phyloP scores from a whole-genome alignment of 1,140 invertebrate species.

The Artemia franciscana region DNA sequence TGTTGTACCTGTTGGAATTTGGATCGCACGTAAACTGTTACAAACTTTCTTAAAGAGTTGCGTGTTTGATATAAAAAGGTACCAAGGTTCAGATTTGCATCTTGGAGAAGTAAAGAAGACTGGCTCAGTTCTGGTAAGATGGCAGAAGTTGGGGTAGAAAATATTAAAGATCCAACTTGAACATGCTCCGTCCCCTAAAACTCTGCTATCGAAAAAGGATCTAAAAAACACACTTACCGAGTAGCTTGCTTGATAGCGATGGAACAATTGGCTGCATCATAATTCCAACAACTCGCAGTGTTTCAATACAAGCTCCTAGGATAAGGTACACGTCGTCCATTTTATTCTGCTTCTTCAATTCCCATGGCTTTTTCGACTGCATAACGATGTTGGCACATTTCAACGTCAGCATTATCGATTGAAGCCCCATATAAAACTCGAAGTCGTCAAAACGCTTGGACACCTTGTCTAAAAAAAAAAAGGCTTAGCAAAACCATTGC shows the following conservation, averaged over 20 bases:
- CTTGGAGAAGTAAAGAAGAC: too few species aligned
- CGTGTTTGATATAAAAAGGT: too few species aligned
- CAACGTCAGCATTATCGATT: slow-evolving; percentile 43
- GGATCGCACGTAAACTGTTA: too few species aligned
- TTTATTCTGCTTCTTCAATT: slow-evolving; percentile 33
- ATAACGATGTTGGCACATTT: slow-evolving; percentile 64
- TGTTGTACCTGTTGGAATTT: too few species aligned
- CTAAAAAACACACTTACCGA: slow-evolving; percentile 20
- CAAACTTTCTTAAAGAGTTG: too few species aligned
- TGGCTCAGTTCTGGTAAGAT: too few species aligned
- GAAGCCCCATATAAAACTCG: slow-evolving; percentile 61
- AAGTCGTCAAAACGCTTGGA: slow-evolving; percentile 39
- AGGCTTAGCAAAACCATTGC: too few species aligned
- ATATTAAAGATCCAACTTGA: too few species aligned
- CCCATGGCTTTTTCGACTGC: slow-evolving; percentile 64
- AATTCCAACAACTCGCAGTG: slow-evolving; percentile 45
- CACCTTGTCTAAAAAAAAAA: slow-evolving; percentile 1
- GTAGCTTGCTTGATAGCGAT: slow-evolving; percentile 27
- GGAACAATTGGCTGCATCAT: slow-evolving; percentile 67
- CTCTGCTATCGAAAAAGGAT: too few species aligned
- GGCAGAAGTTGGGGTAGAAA: too few species aligned
- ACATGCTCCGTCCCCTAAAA: too few species aligned
- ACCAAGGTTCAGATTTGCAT: too few species aligned
- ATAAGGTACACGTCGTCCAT: slow-evolving; percentile 36
- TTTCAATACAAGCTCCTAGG: slow-evolving; percentile 60